A percentile compares a stretch with the other conserved stretches of the same genome.
phyloP scores from a whole-genome alignment of 2,888 invertebrate genomes.

The Pollenia griseotomentosa region DNA sequence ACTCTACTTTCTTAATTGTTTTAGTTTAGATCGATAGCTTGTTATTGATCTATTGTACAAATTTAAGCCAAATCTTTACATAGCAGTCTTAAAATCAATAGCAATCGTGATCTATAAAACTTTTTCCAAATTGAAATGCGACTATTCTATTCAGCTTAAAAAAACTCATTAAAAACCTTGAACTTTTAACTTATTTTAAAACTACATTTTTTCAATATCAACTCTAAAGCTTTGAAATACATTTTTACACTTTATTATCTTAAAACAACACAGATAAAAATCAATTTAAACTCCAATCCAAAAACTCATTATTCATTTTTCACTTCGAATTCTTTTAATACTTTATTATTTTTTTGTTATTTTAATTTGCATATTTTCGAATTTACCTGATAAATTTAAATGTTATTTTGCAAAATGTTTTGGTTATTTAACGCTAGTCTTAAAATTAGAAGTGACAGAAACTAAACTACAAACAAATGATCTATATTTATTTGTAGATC shows the following conservation, averaged over 20 bases:
- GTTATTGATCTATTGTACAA: no score
- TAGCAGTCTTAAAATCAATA: no score
- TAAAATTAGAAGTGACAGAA: constrained; percentile 27
- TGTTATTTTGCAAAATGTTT: constrained; percentile 6
- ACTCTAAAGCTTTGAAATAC: not conserved
- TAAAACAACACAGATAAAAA: constrained; percentile 4
- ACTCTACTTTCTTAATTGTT: no score
- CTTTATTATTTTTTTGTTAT: constrained; percentile 2
- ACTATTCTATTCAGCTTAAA: no score
- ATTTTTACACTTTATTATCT: not conserved
- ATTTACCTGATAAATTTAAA: not conserved
- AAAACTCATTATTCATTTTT: constrained; percentile 40
- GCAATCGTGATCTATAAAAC: no score
- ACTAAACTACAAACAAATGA: constrained; percentile 75
- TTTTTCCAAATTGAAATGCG: no score
- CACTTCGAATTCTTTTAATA: constrained; percentile 1
- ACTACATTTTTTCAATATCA: not conserved
- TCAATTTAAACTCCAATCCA: constrained; percentile 11
- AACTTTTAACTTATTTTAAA: no score
- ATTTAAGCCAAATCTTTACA: no score
- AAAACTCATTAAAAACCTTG: no score
- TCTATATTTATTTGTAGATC: constrained; percentile 84
- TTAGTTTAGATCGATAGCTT: no score
- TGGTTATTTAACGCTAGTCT: constrained; percentile 29
- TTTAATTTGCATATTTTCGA: constrained; percentile 15